Percentiles rank a stretch among this genome's conserved stretches.
Evolutionary conservation across 2,113 vertebrate species (phyloP).

Genomic region (Mesocricetus auratus): DNA sequence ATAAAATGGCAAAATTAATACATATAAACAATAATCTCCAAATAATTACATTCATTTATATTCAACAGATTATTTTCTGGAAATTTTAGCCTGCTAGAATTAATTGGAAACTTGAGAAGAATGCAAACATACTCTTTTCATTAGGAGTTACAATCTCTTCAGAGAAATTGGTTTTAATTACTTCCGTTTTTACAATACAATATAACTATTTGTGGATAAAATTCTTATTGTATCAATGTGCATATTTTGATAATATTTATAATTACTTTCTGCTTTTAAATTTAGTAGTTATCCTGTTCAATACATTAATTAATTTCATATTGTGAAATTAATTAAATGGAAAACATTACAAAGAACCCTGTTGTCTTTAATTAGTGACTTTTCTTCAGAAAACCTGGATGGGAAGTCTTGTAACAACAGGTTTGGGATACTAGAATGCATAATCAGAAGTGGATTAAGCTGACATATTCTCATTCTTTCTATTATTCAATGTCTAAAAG

Average conservation of each 20-base stretch:
- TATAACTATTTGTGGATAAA: slow-evolving; percentile 24
- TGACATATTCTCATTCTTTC: background rate
- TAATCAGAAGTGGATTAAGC: background rate
- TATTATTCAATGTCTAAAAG: background rate
- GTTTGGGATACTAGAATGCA: background rate
- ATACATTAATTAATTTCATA: slow-evolving; percentile 52
- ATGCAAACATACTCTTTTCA: slow-evolving; percentile 18
- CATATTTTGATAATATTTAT: slow-evolving; percentile 62
- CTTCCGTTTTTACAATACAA: slow-evolving; percentile 35
- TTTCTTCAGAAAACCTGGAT: background rate
- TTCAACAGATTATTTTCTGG: background rate
- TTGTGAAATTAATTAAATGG: slow-evolving; percentile 65
- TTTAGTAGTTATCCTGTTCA: slow-evolving; percentile 34
- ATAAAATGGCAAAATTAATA: background rate
- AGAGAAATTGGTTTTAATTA: slow-evolving; percentile 47
- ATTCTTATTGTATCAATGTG: slow-evolving; percentile 28
- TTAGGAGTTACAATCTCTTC: background rate
- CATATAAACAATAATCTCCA: background rate
- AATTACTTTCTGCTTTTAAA: slow-evolving; percentile 52
- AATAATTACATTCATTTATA: background rate
- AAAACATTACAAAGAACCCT: slow-evolving; percentile 22
- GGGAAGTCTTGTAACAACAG: background rate
- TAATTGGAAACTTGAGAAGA: slow-evolving; percentile 57
- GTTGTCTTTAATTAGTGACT: slow-evolving; percentile 52
- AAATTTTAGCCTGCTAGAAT: slow-evolving; percentile 11